Base-by-base conservation (phyloP, 2,888 invertebrate genomes). In the Erebia epiphron region DNA sequence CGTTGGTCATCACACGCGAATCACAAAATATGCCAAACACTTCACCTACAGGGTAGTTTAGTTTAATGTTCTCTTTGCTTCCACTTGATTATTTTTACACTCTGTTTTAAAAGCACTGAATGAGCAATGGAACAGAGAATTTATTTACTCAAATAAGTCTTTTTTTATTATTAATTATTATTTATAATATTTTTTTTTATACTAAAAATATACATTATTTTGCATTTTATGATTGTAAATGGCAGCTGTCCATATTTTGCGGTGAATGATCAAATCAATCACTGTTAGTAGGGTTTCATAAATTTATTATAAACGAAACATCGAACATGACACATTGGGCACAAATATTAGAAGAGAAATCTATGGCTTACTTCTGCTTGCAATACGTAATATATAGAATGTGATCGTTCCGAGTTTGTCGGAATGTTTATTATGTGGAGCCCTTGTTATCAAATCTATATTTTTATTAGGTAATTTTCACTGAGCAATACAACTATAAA, bases 291-390 rank as follows among this genome's bases (percentile, higher is more conserved):
- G 88, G 90, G 88, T 92, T 91, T 91, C 90, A 87, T 89, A 86
- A 88, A 86, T 88, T 84, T 81, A 86, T 87, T 86, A 84, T 85
- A 89, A 92, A 88, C 84, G 84, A 90, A 92, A 92, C 92, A 92
- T 92, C 92, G 92, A 92, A 92, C 92, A 92, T 92, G 91, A 92
- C 92, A 92, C 87, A 90, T 91, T 91, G 92, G 92, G 92, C 92
- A 92, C 92, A 92, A 92, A 90, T 89, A 89, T 86, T 82, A 80
- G 83, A 86, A 86, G 85, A 84, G 43, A 66, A 82, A 83, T 85
- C 86, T 85, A 86, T 83, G 81, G 84, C 86, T 88, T 86, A 73
- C 82, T 83, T 84, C 87, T 82, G 88, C 88, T 91, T 88, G 85
- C 87, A 86, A 82, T 81, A 75, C 78, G 78, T 81, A 81, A 84